phyloP scores from a whole-genome alignment of 2,888 invertebrate genomes.

The Nineta flava region DNA sequence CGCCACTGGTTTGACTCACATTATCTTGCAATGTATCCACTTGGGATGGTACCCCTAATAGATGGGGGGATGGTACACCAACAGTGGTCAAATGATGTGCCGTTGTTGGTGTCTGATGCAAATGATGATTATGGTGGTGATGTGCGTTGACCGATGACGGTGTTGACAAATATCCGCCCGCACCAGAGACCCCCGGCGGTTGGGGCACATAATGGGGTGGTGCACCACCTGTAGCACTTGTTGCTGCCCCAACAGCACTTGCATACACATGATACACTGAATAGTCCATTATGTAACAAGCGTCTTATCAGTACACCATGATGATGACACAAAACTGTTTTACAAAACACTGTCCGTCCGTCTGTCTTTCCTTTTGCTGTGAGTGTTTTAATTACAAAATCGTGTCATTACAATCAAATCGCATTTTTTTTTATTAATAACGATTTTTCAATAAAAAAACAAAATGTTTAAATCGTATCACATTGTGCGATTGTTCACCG shows the following conservation, averaged over 20 bases:
- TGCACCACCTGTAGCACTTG: neutral
- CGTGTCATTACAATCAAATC: too few species aligned
- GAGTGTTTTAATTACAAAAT: too few species aligned
- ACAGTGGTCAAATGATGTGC: neutral
- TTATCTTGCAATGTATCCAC: neutral
- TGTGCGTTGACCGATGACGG: neutral
- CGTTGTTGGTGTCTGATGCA: neutral
- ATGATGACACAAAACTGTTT: too few species aligned
- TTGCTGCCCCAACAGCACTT: neutral
- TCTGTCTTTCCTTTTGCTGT: too few species aligned
- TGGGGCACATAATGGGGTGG: neutral
- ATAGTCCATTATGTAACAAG: neutral
- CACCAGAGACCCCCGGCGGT: neutral
- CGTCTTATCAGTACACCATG: neutral
- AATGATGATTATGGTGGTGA: neutral
- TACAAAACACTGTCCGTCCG: too few species aligned
- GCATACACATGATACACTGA: constrained; percentile 1
- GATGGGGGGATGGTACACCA: neutral
- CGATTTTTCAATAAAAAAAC: too few species aligned
- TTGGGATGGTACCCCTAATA: neutral
- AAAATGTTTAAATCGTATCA: too few species aligned
- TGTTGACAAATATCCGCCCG: neutral
- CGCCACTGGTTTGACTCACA: too few species aligned
- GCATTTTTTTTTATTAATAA: too few species aligned
- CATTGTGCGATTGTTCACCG: too few species aligned